Conservation (phyloP, 2,888 invertebrate species). For the Julus scanicus region DNA sequence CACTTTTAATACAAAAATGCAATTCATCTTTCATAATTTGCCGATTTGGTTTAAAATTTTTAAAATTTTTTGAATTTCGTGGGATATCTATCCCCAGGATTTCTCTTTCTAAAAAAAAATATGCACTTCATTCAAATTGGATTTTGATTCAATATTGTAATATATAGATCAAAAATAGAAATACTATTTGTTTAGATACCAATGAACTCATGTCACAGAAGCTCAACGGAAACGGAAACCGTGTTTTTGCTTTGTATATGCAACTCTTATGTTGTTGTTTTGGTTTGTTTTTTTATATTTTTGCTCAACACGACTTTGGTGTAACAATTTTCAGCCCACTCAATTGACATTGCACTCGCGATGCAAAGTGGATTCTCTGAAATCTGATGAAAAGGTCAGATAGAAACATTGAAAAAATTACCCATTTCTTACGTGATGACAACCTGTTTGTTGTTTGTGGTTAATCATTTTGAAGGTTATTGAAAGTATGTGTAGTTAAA, state of each 20-base stretch:
- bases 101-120: too few relatives aligned
- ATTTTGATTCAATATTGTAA: too few relatives aligned
- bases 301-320: neutral
- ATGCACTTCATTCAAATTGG: too few relatives aligned
- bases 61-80: too few relatives aligned
- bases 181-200: neutral
- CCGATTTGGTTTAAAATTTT: too few relatives aligned
- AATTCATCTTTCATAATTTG: too few relatives aligned
- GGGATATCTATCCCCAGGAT: too few relatives aligned
- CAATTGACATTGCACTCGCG: conserved; percentile 16
- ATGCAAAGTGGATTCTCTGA: conserved; percentile 23
- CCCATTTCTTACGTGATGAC: conserved; percentile 29
- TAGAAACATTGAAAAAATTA: conserved; percentile 40
- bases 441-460: conserved; percentile 36
- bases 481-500: conserved; percentile 8
- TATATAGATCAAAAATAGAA: too few relatives aligned
- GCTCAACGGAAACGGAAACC: conserved; percentile 3
- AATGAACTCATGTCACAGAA: neutral
- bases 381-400: conserved; percentile 40
- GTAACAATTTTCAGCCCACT: conserved; percentile 6
- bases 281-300: neutral
- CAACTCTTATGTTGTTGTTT: neutral
- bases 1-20: too few relatives aligned
- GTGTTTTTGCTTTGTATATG: neutral
- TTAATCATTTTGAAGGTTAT: conserved; percentile 11